Base-by-base conservation (phyloP, 2,113 vertebrate genomes). In the Poecilia latipinna region DNA sequence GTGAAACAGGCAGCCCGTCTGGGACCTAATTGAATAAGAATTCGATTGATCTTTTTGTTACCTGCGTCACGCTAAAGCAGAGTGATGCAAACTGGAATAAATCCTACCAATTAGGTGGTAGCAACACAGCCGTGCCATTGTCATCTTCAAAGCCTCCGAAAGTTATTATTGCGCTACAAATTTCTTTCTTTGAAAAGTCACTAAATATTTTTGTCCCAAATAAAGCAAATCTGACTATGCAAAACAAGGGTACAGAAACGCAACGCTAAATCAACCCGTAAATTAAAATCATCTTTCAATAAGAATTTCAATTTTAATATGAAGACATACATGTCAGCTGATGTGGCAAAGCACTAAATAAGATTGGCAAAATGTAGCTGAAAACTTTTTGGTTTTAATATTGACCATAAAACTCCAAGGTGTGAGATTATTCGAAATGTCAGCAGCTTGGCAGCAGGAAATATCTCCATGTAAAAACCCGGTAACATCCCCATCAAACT, bases 151-250 rank as follows among this genome's bases (percentile, higher is more conserved):
- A 86, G 75, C 62, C 72, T 68, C 89, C 89, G 90, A 93, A 84
- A 91, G 72, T 79, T 86, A 71, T 88, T 91, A 90, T 90, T 88
- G 74, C 74, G 80, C 80, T 63, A 76, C 72, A 85, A 89, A 90
- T 90, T 88, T 83, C 88, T 84, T 69, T 90, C 85, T 93, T 92
- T 89, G 88, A 87, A 92, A 81, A 86, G 85, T 90, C 91, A 89
- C 77, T 75, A 86, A 88, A 91, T 78, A 80, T 61, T 80, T 88
- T 82, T 75, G 81, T 75, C 68, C 75, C 86, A 89, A 91, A 91
- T 90, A 91, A 83, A 91, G 89, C 86, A 92, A 91, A 93, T 92
- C 92, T 48, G 17, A 48, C 82, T 71, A 74, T 74, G 42, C 65
- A 70, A 65, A 75, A 88, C 88, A 87, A 82, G 80, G 70, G 79